Evolutionary conservation across 2,113 vertebrate genomes (phyloP).

Genomic region (Laticauda colubrina): DNA sequence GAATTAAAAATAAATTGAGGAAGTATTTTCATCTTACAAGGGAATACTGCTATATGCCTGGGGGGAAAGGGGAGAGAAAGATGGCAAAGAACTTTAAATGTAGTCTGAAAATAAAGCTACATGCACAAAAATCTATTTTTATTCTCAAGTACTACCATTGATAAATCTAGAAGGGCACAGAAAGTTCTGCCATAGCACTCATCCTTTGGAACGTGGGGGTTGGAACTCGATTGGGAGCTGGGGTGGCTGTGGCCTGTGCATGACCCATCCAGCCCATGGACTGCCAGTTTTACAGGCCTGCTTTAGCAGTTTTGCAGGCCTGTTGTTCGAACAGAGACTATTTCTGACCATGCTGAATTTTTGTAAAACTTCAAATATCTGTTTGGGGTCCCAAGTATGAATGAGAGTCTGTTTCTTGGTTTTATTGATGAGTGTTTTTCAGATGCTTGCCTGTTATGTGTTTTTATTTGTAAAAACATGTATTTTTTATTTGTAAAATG

Average conservation of each 20-base stretch:
- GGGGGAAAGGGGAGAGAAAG: background rate
- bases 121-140: background rate
- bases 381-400: background rate
- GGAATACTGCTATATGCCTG: slow-evolving; percentile 94
- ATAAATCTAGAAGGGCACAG: background rate
- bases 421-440: background rate
- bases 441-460: background rate
- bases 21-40: slow-evolving; percentile 90
- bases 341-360: background rate
- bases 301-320: no score
- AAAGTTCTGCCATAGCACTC: background rate
- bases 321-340: background rate
- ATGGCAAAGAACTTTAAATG: background rate
- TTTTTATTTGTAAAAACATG: background rate
- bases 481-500: background rate
- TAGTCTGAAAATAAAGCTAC: background rate
- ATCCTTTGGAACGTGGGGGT: background rate
- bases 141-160: background rate
- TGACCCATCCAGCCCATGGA: no score
- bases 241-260: no score
- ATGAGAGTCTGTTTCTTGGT: background rate
- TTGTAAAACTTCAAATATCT: background rate
- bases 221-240: no score
- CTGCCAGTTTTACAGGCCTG: no score
- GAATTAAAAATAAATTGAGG: slow-evolving; percentile 99